Evolutionary conservation across 2,113 vertebrate species (phyloP).

Genomic region (Sander lucioperca): DNA sequence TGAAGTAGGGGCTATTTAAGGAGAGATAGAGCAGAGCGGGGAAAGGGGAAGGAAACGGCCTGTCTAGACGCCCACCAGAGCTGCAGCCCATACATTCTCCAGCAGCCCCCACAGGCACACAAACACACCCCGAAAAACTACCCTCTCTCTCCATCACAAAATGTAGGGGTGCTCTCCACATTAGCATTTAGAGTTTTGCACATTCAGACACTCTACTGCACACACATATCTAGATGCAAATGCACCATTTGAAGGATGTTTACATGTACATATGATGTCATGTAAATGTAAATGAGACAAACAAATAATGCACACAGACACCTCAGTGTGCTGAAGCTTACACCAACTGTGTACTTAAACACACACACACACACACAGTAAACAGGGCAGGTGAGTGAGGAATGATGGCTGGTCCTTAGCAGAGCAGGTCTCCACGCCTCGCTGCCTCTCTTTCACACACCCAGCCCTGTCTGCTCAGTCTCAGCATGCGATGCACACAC

Average conservation of each 20-base stretch:
- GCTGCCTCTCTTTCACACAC: conserved; percentile 84
- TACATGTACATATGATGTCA: conserved; percentile 21
- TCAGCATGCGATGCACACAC: conserved; percentile 68
- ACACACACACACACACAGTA: conserved; percentile 50
- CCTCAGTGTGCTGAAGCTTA: conserved; percentile 46
- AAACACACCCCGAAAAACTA: conserved; percentile 56
- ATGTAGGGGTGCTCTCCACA: background rate
- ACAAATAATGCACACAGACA: conserved; percentile 47
- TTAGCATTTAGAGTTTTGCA: conserved; percentile 1
- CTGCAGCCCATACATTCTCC: conserved; percentile 80
- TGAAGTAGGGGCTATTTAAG: conserved; percentile 78
- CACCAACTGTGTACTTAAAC: conserved; percentile 41
- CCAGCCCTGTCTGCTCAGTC: conserved; percentile 80
- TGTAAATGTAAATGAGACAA: conserved; percentile 24
- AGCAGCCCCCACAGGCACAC: conserved; percentile 75
- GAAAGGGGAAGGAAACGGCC: conserved; percentile 85
- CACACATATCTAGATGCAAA: background rate
- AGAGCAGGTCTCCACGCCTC: conserved; percentile 80
- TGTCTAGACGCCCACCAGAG: conserved; percentile 85
- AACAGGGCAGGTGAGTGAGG: conserved; percentile 86
- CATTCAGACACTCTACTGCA: background rate
- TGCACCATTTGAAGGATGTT: conserved; percentile 22
- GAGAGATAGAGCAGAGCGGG: conserved; percentile 82
- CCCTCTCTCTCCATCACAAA: conserved; percentile 32
- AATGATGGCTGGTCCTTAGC: conserved; percentile 81